Evolutionary conservation across 2,797 vertebrate species (phyloP).

Genomic region (Squalus acanthias): DNA sequence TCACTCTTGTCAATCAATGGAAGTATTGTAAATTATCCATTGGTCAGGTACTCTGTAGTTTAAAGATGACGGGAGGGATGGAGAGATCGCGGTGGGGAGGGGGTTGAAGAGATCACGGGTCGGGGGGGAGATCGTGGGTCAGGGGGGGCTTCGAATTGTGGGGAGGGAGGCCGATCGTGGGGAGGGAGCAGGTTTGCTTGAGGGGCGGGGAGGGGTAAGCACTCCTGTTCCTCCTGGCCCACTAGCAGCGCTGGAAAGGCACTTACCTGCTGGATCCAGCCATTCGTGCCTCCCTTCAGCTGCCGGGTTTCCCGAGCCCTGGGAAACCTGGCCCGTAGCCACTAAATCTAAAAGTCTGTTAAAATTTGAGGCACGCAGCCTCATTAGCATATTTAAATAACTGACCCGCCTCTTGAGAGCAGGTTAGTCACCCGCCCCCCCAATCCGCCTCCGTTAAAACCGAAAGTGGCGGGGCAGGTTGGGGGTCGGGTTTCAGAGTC

Average conservation of each 20-base stretch:
- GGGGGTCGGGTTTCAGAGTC: too few species aligned
- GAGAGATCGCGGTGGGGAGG: background rate
- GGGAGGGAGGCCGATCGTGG: background rate
- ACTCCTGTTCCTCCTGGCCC: background rate
- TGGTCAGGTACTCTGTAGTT: background rate
- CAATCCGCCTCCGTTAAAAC: background rate
- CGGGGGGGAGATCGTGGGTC: background rate
- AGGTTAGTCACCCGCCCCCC: background rate
- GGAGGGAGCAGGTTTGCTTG: background rate
- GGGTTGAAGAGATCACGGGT: background rate
- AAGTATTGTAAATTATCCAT: background rate
- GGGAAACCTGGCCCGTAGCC: background rate
- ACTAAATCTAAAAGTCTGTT: background rate
- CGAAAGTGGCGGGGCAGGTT: background rate
- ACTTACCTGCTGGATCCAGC: background rate
- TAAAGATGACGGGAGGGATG: background rate
- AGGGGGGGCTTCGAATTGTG: background rate
- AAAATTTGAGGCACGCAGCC: background rate
- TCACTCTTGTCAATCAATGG: background rate
- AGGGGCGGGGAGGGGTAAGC: background rate
- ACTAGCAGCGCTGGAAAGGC: background rate
- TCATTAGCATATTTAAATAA: background rate
- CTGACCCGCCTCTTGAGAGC: background rate
- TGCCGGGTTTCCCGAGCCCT: background rate
- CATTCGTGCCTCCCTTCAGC: background rate